A percentile compares a stretch with the other conserved stretches of the same genome.
Conservation (phyloP, 1,140 invertebrate species). For the Philopotamus ludificatus region DNA sequence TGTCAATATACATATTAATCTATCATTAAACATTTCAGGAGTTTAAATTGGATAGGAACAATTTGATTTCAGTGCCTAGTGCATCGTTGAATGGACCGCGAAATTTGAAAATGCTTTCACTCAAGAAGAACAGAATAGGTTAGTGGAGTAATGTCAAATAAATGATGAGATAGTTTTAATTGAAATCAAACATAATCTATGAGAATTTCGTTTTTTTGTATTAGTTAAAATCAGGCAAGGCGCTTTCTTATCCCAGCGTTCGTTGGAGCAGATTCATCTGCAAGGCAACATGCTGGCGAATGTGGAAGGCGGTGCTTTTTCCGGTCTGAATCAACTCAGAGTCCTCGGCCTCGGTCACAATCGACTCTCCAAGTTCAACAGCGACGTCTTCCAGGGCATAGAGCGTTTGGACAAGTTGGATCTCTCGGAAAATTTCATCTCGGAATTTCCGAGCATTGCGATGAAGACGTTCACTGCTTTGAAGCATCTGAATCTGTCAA, state of each 20-base stretch:
- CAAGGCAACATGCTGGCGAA: slow-evolving; percentile 71
- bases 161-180: not conserved
- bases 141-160: slow-evolving; percentile 46
- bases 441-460: slow-evolving; percentile 74
- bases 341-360: slow-evolving; percentile 74
- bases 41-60: slow-evolving; percentile 77
- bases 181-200: not conserved
- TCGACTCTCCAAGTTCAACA: slow-evolving; percentile 73
- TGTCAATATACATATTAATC: not conserved
- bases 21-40: slow-evolving; percentile 59
- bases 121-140: slow-evolving; percentile 81
- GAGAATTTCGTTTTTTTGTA: slow-evolving; percentile 43
- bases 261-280: slow-evolving; percentile 71
- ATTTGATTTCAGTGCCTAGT: slow-evolving; percentile 70
- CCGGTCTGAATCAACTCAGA: slow-evolving; percentile 64
- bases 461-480: slow-evolving; percentile 68
- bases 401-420: slow-evolving; percentile 74
- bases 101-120: slow-evolving; percentile 67
- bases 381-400: slow-evolving; percentile 76
- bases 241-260: slow-evolving; percentile 65
- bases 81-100: slow-evolving; percentile 75
- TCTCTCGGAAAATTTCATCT: slow-evolving; percentile 81
- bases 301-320: slow-evolving; percentile 73
- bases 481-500: slow-evolving; percentile 74
- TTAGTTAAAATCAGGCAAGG: slow-evolving; percentile 64